These are phyloP conservation scores for Danio kyathit DNA, from an alignment of 2,797 vertebrate species.

Conservation along the genomic window DNA sequence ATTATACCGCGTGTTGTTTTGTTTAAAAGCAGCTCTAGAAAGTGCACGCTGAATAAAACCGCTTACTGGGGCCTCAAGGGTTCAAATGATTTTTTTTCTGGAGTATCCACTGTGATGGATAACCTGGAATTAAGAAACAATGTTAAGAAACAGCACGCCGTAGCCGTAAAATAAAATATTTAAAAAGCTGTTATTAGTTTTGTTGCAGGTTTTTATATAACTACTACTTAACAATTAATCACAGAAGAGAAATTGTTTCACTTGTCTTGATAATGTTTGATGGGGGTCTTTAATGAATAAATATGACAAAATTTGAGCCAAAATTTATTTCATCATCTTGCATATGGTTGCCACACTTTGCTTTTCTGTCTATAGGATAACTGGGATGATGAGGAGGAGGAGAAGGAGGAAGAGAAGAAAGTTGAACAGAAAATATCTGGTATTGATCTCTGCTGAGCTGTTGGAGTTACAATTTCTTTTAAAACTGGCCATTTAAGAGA, in stretches of 20 bases:
- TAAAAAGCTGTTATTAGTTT: not conserved
- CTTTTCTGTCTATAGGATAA: conserved; percentile 85
- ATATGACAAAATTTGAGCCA: not conserved
- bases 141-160: not conserved
- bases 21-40: conserved; percentile 18
- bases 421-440: conserved; percentile 82
- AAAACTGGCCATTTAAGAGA: not conserved
- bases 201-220: not conserved
- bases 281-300: not conserved
- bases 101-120: not conserved
- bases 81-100: not conserved
- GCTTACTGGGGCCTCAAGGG: not conserved
- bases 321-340: not conserved
- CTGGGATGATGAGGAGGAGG: conserved; percentile 95
- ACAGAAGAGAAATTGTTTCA: not conserved
- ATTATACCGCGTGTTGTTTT: not conserved
- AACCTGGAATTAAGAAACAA: not conserved
- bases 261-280: too few relatives aligned
- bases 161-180: not conserved
- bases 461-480: not conserved
- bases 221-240: not conserved
- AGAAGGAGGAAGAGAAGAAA: conserved; percentile 76
- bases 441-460: conserved; percentile 58
- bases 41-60: not conserved
- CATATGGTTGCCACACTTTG: not conserved